Evolutionary conservation across 2,113 vertebrate species (phyloP).

Genomic region (Oceanites oceanicus): DNA sequence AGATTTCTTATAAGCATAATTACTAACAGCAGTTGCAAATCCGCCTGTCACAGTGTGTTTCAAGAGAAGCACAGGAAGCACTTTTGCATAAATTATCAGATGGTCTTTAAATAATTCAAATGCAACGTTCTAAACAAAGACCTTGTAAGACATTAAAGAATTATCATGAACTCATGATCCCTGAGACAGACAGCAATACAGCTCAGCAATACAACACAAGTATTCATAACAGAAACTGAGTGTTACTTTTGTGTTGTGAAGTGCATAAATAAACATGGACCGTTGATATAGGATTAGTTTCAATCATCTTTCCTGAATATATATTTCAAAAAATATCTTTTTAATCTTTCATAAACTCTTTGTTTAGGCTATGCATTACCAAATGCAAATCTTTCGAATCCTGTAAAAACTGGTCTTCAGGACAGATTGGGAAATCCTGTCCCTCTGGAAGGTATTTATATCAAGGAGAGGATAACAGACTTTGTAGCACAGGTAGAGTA

Average conservation of each 20-base stretch:
- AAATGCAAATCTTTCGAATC: slow-evolving; percentile 31
- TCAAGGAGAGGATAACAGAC: slow-evolving; percentile 83
- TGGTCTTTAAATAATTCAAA: background rate
- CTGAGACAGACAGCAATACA: background rate
- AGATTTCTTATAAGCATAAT: background rate
- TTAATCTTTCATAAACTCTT: background rate
- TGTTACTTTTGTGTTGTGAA: background rate
- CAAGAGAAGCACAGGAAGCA: background rate
- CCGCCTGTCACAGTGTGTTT: background rate
- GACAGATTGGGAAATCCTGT: slow-evolving; percentile 76
- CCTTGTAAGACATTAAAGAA: background rate
- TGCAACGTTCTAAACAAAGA: background rate
- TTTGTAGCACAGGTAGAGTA: slow-evolving; percentile 79
- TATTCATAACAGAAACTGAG: background rate
- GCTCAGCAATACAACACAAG: background rate
- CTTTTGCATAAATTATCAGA: slow-evolving; percentile 18
- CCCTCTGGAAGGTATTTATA: slow-evolving; percentile 77
- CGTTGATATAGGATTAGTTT: background rate
- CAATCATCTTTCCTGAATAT: background rate
- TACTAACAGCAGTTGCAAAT: background rate
- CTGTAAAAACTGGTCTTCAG: slow-evolving; percentile 74
- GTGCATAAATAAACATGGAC: background rate
- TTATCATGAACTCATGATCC: background rate
- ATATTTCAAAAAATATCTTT: background rate
- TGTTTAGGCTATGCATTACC: slow-evolving; percentile 45